phyloP scores from a whole-genome alignment of 2,797 vertebrate species.

The Enteromius treurensis region DNA sequence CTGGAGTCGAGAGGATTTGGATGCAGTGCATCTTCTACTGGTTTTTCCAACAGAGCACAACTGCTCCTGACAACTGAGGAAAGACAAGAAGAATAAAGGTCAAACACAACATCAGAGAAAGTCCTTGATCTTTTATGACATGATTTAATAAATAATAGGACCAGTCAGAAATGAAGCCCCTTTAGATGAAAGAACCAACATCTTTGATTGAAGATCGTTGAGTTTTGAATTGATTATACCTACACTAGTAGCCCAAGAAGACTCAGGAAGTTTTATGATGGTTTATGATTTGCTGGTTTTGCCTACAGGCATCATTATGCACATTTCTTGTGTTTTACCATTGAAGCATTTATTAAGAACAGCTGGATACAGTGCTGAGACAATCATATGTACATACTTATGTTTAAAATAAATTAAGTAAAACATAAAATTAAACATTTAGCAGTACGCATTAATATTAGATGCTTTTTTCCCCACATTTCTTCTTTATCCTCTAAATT shows the following conservation, averaged over 20 bases:
- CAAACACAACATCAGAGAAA: neutral
- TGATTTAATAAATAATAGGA: constrained; percentile 15
- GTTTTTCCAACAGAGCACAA: constrained; percentile 51
- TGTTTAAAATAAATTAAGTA: neutral
- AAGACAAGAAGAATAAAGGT: constrained; percentile 21
- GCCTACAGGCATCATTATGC: neutral
- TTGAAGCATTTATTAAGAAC: constrained; percentile 24
- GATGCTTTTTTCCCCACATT: neutral
- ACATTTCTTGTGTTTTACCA: neutral
- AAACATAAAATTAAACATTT: neutral
- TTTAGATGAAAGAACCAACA: constrained; percentile 3
- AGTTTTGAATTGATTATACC: neutral
- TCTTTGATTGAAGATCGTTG: neutral
- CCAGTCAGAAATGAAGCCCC: neutral
- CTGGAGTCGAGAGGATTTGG: constrained; percentile 38
- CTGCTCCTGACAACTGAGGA: constrained; percentile 54
- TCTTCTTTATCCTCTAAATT: neutral
- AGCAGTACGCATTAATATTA: neutral
- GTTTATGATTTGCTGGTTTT: constrained; percentile 9
- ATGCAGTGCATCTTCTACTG: constrained; percentile 33
- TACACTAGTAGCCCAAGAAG: neutral
- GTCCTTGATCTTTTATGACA: constrained; percentile 2
- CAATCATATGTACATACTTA: neutral
- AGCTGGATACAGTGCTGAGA: neutral
- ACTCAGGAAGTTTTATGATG: neutral